Conservation (phyloP, 2,888 invertebrate genomes). For the Gastrophysa polygoni region DNA sequence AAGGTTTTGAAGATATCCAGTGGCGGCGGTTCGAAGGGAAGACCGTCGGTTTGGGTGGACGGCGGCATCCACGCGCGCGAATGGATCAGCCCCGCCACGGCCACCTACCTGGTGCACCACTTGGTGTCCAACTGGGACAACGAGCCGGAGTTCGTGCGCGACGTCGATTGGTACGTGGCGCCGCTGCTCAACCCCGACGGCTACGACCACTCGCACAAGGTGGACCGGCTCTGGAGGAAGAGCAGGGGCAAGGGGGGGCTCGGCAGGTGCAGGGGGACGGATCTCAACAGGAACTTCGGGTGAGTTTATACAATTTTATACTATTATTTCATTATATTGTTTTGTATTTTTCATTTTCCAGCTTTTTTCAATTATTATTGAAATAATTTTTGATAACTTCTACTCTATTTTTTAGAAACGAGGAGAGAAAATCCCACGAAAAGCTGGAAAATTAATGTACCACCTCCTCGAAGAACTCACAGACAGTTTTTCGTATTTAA, state of each 20-base stretch:
- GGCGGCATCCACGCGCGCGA: constrained; percentile 85
- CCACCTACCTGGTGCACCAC: constrained; percentile 76
- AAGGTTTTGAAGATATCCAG: constrained; percentile 68
- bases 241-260: constrained; percentile 63
- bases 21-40: too few species aligned
- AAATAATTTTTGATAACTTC: too few species aligned
- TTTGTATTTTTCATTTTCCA: not conserved
- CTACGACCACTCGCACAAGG: constrained; percentile 83
- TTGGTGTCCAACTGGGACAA: constrained; percentile 72
- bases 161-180: constrained; percentile 81
- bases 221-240: constrained; percentile 84
- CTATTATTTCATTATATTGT: too few species aligned
- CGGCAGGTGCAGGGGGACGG: constrained; percentile 74
- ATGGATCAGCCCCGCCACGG: constrained; percentile 84
- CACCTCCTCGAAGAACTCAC: too few species aligned
- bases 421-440: too few species aligned
- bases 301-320: too few species aligned
- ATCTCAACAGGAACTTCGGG: constrained; percentile 88
- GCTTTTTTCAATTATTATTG: too few species aligned
- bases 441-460: too few species aligned
- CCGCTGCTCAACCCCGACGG: constrained; percentile 85
- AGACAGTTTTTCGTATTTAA: too few species aligned
- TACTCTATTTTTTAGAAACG: too few species aligned
- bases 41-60: constrained; percentile 64
- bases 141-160: constrained; percentile 70